These are phyloP conservation scores for Tetropium fuscum DNA, from an alignment of 2,888 invertebrate genomes.

Conservation along the genomic window DNA sequence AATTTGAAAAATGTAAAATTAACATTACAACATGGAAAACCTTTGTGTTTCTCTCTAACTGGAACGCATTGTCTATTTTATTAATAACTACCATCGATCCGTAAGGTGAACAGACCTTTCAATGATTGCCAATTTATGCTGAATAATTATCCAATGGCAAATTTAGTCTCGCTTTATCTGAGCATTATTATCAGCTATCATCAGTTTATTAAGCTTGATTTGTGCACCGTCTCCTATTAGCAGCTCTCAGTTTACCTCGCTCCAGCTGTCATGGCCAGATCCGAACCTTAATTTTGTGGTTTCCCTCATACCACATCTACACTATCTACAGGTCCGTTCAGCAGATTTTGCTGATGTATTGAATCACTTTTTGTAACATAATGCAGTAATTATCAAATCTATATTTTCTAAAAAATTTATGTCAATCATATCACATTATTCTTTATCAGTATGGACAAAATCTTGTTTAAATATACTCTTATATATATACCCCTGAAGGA, in stretches of 20 bases:
- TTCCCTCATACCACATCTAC: neutral
- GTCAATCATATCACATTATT: no score
- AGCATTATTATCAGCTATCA: conserved; percentile 18
- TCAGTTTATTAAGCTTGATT: conserved; percentile 9
- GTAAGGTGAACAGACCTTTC: conserved; percentile 8
- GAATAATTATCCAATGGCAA: conserved; percentile 16
- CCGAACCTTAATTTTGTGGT: neutral
- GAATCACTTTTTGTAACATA: no score
- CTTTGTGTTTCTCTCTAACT: neutral
- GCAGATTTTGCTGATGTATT: no score
- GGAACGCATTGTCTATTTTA: conserved; percentile 1
- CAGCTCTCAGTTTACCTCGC: neutral
- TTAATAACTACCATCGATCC: conserved; percentile 3
- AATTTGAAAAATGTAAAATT: no score
- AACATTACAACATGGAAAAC: no score
- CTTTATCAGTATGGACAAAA: no score
- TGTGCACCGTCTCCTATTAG: conserved; percentile 7
- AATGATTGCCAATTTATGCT: conserved; percentile 15
- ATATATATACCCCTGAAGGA: no score
- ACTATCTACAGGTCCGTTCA: no score
- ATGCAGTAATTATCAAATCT: no score
- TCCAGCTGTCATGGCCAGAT: neutral
- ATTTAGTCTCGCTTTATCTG: conserved; percentile 8
- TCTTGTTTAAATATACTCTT: no score
- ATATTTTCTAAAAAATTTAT: no score